phyloP scores from a whole-genome alignment of 2,797 vertebrate genomes.

The Crenuchus spilurus region DNA sequence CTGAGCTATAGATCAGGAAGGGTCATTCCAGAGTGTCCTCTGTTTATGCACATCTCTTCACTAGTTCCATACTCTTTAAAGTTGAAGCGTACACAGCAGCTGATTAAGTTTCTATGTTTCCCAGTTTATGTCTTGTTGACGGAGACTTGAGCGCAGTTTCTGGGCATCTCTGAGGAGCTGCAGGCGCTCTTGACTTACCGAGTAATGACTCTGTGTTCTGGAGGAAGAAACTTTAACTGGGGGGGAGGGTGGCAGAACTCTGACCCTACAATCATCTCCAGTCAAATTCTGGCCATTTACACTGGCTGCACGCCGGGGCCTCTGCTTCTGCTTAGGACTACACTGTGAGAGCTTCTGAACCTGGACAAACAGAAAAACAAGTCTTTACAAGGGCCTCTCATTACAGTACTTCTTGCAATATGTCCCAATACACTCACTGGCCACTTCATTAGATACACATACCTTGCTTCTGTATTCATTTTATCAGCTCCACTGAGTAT shows the following conservation, averaged over 20 bases:
- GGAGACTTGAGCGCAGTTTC: conserved; percentile 82
- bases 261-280: conserved; percentile 50
- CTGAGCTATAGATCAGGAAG: not conserved
- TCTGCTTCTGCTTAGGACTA: conserved; percentile 66
- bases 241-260: conserved; percentile 61
- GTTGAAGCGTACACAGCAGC: not conserved
- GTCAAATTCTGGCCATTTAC: conserved; percentile 36
- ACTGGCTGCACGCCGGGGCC: conserved; percentile 53
- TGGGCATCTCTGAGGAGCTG: conserved; percentile 79
- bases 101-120: conserved; percentile 69
- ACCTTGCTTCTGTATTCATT: no score
- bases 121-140: conserved; percentile 83
- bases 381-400: not conserved
- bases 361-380: conserved; percentile 61
- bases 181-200: conserved; percentile 65
- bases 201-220: conserved; percentile 64
- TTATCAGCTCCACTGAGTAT: no score
- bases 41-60: not conserved
- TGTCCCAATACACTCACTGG: no score
- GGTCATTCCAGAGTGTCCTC: not conserved
- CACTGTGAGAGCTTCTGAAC: conserved; percentile 71
- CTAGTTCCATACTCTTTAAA: not conserved
- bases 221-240: conserved; percentile 63
- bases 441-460: no score
- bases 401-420: no score